Evolutionary conservation across 2,888 invertebrate species (phyloP).

Genomic region (Hyppa rectilinea): DNA sequence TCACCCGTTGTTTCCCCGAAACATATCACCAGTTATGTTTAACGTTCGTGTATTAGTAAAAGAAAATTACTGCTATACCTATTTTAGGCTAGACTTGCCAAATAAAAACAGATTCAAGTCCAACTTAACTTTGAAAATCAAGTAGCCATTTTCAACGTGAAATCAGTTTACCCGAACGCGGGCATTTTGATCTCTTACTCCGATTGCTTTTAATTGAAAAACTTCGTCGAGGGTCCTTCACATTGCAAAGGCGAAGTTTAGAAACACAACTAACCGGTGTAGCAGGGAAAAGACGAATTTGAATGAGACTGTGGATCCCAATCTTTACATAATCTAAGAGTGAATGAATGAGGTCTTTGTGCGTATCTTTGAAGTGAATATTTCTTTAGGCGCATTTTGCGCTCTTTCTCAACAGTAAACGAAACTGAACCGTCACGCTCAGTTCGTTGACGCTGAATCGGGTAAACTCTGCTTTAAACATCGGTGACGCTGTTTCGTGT

Average conservation of each 20-base stretch:
- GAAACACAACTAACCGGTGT: conserved; percentile 48
- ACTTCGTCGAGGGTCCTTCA: conserved; percentile 68
- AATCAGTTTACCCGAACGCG: conserved; percentile 63
- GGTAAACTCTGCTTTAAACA: neutral
- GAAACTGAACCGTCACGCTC: neutral
- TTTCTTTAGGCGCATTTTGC: neutral
- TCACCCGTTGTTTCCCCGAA: too few species aligned
- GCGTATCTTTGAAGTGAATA: neutral
- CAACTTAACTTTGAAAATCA: conserved; percentile 39
- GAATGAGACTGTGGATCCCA: conserved; percentile 20
- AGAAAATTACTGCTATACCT: neutral
- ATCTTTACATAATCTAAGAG: conserved; percentile 2
- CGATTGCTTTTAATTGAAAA: conserved; percentile 77
- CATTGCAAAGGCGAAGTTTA: conserved; percentile 51
- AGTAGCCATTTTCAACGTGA: conserved; percentile 48
- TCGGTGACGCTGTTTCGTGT: too few species aligned
- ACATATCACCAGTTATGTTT: too few species aligned
- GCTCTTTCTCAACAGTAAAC: neutral
- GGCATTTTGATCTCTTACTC: conserved; percentile 69
- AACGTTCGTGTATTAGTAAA: too few species aligned
- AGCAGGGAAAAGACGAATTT: conserved; percentile 44
- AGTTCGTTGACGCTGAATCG: neutral
- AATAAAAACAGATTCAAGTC: conserved; percentile 30
- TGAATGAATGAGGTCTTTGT: conserved; percentile 16
- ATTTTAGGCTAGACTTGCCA: conserved; percentile 13